Conservation (phyloP, 2,113 vertebrate genomes). For the Hypanus sabinus region DNA sequence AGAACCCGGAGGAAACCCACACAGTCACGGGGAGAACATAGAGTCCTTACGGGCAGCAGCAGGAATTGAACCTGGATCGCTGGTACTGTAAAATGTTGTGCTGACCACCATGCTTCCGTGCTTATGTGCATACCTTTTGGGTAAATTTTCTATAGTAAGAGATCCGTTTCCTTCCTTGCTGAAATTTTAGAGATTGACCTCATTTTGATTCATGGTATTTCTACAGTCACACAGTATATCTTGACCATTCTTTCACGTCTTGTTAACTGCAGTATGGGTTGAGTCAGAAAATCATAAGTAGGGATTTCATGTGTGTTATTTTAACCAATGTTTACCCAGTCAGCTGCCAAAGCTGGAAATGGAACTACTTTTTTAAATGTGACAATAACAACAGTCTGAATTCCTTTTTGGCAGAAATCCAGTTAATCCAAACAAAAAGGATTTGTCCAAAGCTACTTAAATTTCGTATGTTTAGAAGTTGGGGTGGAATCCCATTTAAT, state of each 20-base stretch:
- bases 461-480: background rate
- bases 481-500: background rate
- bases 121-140: background rate
- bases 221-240: background rate
- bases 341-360: background rate
- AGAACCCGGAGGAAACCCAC: too few relatives aligned
- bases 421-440: background rate
- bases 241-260: background rate
- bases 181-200: background rate
- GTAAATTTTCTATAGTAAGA: background rate
- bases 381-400: background rate
- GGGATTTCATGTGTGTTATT: background rate
- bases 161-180: background rate
- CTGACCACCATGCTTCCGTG: too few relatives aligned
- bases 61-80: too few relatives aligned
- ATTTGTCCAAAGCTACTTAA: background rate
- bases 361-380: background rate
- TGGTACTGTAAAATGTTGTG: too few relatives aligned
- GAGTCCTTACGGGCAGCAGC: too few relatives aligned
- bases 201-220: background rate
- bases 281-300: background rate
- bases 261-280: background rate
- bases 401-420: background rate
- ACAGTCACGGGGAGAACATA: too few relatives aligned
- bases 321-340: background rate